Evolutionary conservation across 2,113 vertebrate species (phyloP).

Genomic region (Charina bottae): DNA sequence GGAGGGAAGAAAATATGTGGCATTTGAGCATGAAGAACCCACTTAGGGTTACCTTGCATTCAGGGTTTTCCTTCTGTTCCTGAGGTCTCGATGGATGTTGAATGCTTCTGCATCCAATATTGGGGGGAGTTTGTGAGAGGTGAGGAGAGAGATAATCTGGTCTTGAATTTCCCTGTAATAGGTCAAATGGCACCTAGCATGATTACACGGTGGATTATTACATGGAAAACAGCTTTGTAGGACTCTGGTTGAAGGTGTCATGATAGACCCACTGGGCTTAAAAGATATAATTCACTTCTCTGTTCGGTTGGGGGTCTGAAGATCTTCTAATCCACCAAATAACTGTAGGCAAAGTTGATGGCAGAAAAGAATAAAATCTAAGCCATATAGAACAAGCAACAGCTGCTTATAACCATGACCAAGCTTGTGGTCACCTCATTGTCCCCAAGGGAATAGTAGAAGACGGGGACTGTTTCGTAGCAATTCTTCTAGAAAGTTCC

Average conservation of each 20-base stretch:
- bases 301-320: neutral
- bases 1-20: too few species aligned
- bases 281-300: neutral
- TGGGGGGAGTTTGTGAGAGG: neutral
- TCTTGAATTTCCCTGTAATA: neutral
- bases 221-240: neutral
- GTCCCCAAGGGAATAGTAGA: neutral
- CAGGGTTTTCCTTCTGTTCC: neutral
- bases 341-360: neutral
- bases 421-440: neutral
- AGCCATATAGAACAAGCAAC: neutral
- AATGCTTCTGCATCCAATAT: neutral
- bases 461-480: neutral
- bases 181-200: neutral
- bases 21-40: neutral
- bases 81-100: neutral
- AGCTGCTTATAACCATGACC: neutral
- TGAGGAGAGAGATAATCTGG: neutral
- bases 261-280: neutral
- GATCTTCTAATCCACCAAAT: too few species aligned
- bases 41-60: neutral
- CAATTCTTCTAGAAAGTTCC: neutral
- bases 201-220: neutral
- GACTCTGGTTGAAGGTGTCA: neutral
- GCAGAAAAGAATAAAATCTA: neutral